Evolutionary conservation across 2,113 vertebrate genomes (phyloP).

Genomic region (Hemichromis elongatus): DNA sequence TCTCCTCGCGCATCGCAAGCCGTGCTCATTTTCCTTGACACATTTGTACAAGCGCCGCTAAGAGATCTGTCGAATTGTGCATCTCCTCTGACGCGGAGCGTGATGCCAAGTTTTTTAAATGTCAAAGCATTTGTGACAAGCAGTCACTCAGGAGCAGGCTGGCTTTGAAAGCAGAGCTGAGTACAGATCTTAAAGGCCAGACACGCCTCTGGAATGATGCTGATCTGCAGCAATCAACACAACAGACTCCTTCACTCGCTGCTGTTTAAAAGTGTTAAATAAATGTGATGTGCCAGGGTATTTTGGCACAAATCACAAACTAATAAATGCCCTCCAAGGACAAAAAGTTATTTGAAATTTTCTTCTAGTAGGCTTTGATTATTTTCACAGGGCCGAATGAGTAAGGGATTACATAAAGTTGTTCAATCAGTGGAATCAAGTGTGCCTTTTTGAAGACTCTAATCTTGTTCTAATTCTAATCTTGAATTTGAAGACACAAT

Average conservation of each 20-base stretch:
- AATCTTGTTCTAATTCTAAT: constrained; percentile 34
- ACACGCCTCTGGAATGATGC: constrained; percentile 19
- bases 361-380: background rate
- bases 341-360: background rate
- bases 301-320: background rate
- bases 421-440: constrained; percentile 4
- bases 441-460: constrained; percentile 36
- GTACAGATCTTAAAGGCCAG: constrained; percentile 43
- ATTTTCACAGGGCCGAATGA: background rate
- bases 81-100: background rate
- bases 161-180: constrained; percentile 25
- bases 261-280: background rate
- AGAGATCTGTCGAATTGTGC: constrained; percentile 12
- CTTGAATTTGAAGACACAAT: background rate
- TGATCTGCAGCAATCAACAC: constrained; percentile 8
- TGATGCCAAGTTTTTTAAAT: constrained; percentile 31
- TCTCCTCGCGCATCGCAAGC: background rate
- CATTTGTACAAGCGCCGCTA: background rate
- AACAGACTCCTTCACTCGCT: background rate
- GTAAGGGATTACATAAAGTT: background rate
- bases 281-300: background rate
- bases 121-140: constrained; percentile 50
- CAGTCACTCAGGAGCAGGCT: background rate
- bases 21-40: background rate
- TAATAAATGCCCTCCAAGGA: background rate